phyloP scores from a whole-genome alignment of 2,113 vertebrate species.

The Phaetusa simplex region DNA sequence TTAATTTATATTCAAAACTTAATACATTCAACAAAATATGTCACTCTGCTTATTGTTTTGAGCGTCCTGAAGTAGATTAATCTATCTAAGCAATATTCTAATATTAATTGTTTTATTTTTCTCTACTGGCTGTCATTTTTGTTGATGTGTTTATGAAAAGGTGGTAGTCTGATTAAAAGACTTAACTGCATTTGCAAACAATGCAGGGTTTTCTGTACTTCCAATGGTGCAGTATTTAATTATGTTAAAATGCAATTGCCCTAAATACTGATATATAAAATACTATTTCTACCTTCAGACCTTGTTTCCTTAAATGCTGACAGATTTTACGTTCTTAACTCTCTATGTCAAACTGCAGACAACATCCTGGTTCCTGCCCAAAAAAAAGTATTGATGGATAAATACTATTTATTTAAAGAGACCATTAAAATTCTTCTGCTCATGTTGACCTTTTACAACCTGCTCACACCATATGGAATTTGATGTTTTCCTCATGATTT shows the following conservation, averaged over 20 bases:
- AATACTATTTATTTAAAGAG: neutral
- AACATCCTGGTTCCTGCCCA: neutral
- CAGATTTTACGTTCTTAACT: neutral
- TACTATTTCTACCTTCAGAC: neutral
- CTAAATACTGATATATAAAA: conserved; percentile 5
- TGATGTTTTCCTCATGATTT: neutral
- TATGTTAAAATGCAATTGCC: conserved; percentile 9
- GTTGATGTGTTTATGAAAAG: neutral
- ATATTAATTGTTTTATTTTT: neutral
- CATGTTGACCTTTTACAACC: neutral
- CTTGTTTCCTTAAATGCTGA: neutral
- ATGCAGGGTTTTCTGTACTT: neutral
- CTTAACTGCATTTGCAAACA: neutral
- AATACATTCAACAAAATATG: neutral
- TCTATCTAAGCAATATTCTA: neutral
- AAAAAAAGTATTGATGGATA: neutral
- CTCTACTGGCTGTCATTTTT: neutral
- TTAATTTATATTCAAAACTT: neutral
- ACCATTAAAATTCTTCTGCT: neutral
- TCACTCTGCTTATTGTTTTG: neutral
- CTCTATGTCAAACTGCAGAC: neutral
- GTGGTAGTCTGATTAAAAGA: neutral
- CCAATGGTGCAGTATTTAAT: neutral
- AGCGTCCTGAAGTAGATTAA: neutral
- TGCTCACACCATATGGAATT: neutral